These are phyloP conservation scores for Coreoperca whiteheadi DNA, from an alignment of 2,113 vertebrate species.

Conservation along the genomic window DNA sequence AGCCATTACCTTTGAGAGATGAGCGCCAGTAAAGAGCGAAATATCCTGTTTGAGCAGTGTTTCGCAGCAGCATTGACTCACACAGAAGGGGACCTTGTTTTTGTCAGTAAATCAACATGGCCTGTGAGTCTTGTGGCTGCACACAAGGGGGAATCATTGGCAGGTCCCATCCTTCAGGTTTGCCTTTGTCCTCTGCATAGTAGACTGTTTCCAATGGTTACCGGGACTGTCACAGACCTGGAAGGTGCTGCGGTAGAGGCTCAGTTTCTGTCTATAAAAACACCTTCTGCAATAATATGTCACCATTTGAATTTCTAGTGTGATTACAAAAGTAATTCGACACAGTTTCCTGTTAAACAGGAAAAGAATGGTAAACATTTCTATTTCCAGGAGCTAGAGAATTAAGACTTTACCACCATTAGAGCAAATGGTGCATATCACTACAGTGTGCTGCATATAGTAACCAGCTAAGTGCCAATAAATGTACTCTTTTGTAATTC, in stretches of 20 bases:
- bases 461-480: conserved; percentile 65
- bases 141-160: conserved; percentile 63
- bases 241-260: conserved; percentile 27
- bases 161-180: conserved; percentile 64
- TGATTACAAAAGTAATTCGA: conserved; percentile 42
- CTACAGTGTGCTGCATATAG: conserved; percentile 48
- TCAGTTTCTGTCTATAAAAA: conserved; percentile 33
- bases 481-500: conserved; percentile 68
- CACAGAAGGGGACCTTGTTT: conserved; percentile 71
- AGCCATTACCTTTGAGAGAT: conserved; percentile 83
- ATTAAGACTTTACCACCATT: conserved; percentile 63
- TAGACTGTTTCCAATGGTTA: conserved; percentile 53
- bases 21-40: conserved; percentile 69
- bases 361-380: conserved; percentile 60
- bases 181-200: conserved; percentile 52
- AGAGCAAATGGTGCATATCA: conserved; percentile 65
- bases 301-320: conserved; percentile 20
- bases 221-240: conserved; percentile 14
- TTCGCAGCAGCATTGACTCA: conserved; percentile 63
- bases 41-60: conserved; percentile 72
- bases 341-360: conserved; percentile 31
- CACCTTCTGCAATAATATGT: conserved; percentile 19
- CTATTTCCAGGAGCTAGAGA: conserved; percentile 60
- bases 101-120: conserved; percentile 78
- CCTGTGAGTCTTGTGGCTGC: conserved; percentile 55